Conservation (phyloP, 2,888 invertebrate genomes). For the Atethmia centrago region DNA sequence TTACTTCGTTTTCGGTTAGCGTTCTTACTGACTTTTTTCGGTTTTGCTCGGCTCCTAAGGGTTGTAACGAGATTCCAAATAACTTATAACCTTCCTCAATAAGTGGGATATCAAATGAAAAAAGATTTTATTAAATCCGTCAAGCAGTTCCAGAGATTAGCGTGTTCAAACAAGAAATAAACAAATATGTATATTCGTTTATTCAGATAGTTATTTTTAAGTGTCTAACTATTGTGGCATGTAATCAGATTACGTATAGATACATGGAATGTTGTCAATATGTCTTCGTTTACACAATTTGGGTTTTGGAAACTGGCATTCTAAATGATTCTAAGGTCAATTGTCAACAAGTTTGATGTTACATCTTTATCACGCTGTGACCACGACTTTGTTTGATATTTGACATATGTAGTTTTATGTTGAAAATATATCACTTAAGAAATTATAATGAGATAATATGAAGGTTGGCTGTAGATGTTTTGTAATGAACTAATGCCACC, state of each 20-base stretch:
- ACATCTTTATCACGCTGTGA: background rate
- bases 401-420: conserved; percentile 3
- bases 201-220: background rate
- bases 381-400: conserved; percentile 3
- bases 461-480: background rate
- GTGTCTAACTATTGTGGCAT: conserved; percentile 1
- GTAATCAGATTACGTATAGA: conserved; percentile 26
- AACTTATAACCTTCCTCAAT: background rate
- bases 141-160: background rate
- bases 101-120: no score
- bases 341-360: conserved; percentile 30
- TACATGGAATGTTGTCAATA: conserved; percentile 46
- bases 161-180: background rate
- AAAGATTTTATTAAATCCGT: background rate
- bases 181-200: no score
- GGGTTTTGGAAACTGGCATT: conserved; percentile 40
- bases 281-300: conserved; percentile 52
- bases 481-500: no score
- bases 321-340: conserved; percentile 51
- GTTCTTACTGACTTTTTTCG: background rate
- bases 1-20: background rate
- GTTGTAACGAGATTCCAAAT: fast-evolving
- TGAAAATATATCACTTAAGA: background rate
- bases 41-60: background rate
- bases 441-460: background rate